phyloP scores from a whole-genome alignment of 2,113 vertebrate genomes.

The Delphinapterus leucas region DNA sequence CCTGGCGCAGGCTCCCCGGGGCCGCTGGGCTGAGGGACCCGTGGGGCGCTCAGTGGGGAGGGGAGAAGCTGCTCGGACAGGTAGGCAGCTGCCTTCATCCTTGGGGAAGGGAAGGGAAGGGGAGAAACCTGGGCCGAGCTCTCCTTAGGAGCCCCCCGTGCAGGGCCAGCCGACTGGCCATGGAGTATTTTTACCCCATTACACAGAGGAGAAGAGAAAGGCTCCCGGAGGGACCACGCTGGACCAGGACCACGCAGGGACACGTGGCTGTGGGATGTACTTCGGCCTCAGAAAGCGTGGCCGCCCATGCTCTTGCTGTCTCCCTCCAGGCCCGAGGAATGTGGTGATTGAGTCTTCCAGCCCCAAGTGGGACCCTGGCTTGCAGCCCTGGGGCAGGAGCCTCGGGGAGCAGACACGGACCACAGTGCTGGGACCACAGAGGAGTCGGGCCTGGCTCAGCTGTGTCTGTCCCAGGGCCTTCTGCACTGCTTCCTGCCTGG shows the following conservation, averaged over 20 bases:
- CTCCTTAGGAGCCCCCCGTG: neutral
- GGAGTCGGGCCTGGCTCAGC: neutral
- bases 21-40: neutral
- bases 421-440: neutral
- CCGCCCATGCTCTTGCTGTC: neutral
- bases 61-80: neutral
- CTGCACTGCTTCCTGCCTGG: neutral
- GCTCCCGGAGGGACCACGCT: neutral
- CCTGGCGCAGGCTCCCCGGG: neutral
- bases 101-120: neutral
- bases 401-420: neutral
- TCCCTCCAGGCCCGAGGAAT: neutral
- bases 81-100: neutral
- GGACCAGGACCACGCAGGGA: neutral
- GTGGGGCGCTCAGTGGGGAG: neutral
- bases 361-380: neutral
- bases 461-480: neutral
- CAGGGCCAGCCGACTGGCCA: neutral
- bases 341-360: neutral
- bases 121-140: neutral
- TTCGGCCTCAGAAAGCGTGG: neutral
- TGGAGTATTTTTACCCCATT: accelerated
- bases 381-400: neutral
- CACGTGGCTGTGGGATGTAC: neutral
- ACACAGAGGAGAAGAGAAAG: neutral